Evolutionary conservation across 2,113 vertebrate species (phyloP).

Genomic region (Rhinoderma darwinii): DNA sequence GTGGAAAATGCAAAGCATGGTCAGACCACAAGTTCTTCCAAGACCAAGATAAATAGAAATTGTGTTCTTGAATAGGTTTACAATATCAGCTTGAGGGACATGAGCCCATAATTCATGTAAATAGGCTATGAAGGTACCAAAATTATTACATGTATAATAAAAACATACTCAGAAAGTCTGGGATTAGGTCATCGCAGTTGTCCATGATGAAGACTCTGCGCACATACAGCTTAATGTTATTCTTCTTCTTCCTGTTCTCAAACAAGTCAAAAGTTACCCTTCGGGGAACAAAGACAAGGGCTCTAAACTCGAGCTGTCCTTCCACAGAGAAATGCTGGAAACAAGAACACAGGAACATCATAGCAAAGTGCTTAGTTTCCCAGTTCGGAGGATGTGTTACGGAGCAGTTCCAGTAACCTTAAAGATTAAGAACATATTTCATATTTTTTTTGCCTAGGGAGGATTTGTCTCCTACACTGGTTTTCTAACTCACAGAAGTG

Average conservation of each 20-base stretch:
- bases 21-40: not conserved
- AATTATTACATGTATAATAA: accelerated
- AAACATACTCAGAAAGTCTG: slow-evolving; percentile 96
- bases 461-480: too few species aligned
- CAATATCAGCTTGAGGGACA: too few species aligned
- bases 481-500: not conserved
- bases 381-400: not conserved
- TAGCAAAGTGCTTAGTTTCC: not conserved
- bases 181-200: slow-evolving; percentile 95
- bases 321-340: slow-evolving; percentile 96
- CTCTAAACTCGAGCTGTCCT: slow-evolving; percentile 92
- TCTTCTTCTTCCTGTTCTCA: slow-evolving; percentile 95
- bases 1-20: not conserved
- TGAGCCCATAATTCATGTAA: accelerated
- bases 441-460: not conserved
- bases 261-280: slow-evolving; percentile 93
- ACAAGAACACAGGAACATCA: not conserved
- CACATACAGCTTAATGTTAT: slow-evolving; percentile 95
- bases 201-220: slow-evolving; percentile 98
- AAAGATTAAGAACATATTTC: too few species aligned
- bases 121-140: accelerated
- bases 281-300: slow-evolving; percentile 90
- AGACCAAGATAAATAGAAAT: too few species aligned
- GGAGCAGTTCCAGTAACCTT: not conserved
- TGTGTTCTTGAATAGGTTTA: not conserved